Conservation (phyloP, 2,888 invertebrate species). For the Bellardia pandia region DNA sequence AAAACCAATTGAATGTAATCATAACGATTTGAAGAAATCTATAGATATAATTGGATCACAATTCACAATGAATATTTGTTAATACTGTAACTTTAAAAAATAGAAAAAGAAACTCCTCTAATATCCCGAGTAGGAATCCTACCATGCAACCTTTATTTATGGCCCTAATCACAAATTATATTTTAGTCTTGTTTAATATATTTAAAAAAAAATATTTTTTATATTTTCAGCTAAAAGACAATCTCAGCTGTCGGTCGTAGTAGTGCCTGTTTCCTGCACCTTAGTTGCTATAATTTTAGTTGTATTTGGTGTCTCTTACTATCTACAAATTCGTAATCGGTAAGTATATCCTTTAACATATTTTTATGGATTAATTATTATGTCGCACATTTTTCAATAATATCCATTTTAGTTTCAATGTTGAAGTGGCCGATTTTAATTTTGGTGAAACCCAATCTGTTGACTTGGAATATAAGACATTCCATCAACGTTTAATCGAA, state of each 20-base stretch:
- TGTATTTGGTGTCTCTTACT: constrained; percentile 94
- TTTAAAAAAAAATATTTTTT: neutral
- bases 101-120: no score
- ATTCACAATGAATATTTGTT: no score
- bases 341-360: constrained; percentile 78
- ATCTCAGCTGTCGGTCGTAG: constrained; percentile 93
- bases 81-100: no score
- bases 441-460: constrained; percentile 91
- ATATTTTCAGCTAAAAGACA: constrained; percentile 89
- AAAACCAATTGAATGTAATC: no score
- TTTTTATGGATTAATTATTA: neutral
- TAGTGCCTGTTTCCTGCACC: constrained; percentile 93
- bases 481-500: constrained; percentile 91
- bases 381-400: neutral
- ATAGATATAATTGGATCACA: no score
- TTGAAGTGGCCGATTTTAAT: constrained; percentile 96
- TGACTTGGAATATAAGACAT: constrained; percentile 94
- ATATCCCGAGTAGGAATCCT: no score
- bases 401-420: constrained; percentile 86
- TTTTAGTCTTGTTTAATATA: no score
- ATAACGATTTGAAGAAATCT: no score
- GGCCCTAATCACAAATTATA: no score
- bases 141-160: no score
- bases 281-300: constrained; percentile 92
- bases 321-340: constrained; percentile 92